phyloP scores from a whole-genome alignment of 2,113 vertebrate genomes.

The Psammodynastes pulverulentus region DNA sequence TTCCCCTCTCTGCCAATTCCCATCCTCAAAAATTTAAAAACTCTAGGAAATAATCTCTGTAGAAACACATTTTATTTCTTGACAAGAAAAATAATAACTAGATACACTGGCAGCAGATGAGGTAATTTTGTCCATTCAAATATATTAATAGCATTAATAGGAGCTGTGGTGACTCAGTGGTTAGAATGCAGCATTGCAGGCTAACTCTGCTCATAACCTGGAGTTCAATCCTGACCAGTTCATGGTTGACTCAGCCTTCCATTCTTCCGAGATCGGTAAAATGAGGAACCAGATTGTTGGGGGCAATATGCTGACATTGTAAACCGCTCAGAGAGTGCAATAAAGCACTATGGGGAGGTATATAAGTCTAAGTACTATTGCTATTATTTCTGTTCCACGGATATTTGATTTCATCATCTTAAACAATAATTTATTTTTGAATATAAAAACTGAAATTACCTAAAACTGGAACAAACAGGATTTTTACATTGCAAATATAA shows the following conservation, averaged over 20 bases:
- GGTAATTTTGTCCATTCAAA: constrained; percentile 1
- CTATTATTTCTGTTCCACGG: background rate
- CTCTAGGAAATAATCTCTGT: background rate
- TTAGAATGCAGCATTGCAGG: background rate
- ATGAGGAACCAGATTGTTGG: background rate
- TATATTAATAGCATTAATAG: background rate
- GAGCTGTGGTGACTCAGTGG: too few species aligned
- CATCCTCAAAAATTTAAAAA: background rate
- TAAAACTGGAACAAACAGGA: background rate
- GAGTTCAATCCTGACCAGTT: background rate
- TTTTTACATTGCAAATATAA: background rate
- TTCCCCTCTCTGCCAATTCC: background rate
- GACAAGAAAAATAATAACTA: background rate
- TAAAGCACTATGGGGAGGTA: too few species aligned
- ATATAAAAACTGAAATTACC: background rate
- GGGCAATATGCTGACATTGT: background rate
- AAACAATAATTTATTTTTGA: background rate
- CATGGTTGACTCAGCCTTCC: background rate
- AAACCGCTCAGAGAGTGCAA: background rate
- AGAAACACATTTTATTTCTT: background rate
- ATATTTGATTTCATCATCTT: background rate
- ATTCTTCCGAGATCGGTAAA: background rate
- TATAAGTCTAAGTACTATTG: too few species aligned
- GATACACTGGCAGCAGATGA: background rate
- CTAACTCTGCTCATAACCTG: background rate